These are phyloP conservation scores for Bradypus variegatus DNA, from an alignment of 2,797 vertebrate genomes.

Conservation along the genomic window DNA sequence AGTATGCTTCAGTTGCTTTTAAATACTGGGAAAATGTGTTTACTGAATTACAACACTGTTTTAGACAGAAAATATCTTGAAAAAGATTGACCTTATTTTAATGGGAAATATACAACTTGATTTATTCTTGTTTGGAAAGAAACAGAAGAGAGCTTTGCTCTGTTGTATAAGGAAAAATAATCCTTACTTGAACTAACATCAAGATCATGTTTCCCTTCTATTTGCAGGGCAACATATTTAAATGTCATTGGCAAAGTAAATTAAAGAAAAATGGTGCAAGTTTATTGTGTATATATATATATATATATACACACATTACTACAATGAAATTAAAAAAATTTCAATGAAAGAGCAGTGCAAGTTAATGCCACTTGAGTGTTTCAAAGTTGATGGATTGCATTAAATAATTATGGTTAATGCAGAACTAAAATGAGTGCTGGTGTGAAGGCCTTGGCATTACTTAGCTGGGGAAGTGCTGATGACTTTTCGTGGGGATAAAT, in stretches of 20 bases:
- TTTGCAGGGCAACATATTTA: not conserved
- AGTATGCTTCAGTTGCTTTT: not conserved
- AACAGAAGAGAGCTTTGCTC: not conserved
- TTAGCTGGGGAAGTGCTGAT: not conserved
- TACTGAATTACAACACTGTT: not conserved
- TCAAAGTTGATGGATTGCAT: not conserved
- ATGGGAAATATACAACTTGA: not conserved
- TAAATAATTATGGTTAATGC: not conserved
- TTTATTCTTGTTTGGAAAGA: not conserved
- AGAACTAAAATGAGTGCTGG: not conserved
- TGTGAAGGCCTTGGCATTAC: not conserved
- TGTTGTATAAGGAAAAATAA: not conserved
- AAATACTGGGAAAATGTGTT: not conserved
- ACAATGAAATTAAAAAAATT: not conserved
- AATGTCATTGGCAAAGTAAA: no score
- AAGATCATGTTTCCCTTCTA: rapidly evolving
- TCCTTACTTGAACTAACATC: not conserved
- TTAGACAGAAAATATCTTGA: not conserved
- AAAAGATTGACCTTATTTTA: not conserved
- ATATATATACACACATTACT: not conserved
- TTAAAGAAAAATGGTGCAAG: no score
- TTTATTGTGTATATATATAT: not conserved
- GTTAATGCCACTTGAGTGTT: not conserved
- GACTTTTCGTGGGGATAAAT: not conserved
- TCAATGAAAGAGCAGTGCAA: not conserved